Conservation (phyloP, 92 coral and sea anemone species). For the Plumapathes pennacea region DNA sequence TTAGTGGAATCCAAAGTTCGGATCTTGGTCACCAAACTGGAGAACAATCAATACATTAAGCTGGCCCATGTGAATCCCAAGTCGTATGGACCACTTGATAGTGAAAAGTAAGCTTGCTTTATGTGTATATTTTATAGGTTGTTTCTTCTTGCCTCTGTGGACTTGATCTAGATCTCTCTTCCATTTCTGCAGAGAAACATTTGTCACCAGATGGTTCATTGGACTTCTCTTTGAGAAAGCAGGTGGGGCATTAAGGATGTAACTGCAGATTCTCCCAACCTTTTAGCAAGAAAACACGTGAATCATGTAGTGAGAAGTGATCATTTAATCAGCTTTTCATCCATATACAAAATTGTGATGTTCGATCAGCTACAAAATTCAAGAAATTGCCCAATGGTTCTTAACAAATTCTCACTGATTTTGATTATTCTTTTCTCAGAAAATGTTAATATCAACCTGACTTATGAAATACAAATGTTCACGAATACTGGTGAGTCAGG, state of each 20-base stretch:
- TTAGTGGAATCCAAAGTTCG: slow-evolving; percentile 92
- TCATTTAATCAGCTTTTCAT: too few species aligned
- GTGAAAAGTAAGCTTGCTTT: slow-evolving; percentile 62
- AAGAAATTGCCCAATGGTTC: not conserved
- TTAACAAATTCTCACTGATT: not conserved
- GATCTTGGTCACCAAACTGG: slow-evolving; percentile 70
- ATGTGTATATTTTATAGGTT: not conserved
- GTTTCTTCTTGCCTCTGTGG: too few species aligned
- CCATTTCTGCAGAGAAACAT: slow-evolving; percentile 47
- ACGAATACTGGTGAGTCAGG: slow-evolving; percentile 72
- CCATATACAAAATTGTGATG: not conserved
- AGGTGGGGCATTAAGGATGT: slow-evolving; percentile 33
- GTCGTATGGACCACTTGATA: slow-evolving; percentile 65
- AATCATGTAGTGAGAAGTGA: too few species aligned
- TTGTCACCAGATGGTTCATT: slow-evolving; percentile 90
- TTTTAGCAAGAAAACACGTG: too few species aligned
- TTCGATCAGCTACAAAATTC: not conserved
- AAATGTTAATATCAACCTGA: slow-evolving; percentile 87
- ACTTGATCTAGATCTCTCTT: not conserved
- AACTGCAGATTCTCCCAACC: not conserved
- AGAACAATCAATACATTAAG: slow-evolving; percentile 51
- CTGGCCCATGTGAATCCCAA: slow-evolving; percentile 92
- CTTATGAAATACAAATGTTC: slow-evolving; percentile 89
- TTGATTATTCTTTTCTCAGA: slow-evolving; percentile 40
- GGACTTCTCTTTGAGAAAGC: slow-evolving; percentile 87